These are phyloP conservation scores for Heliangelus exortis DNA, from an alignment of 2,797 vertebrate species.

Conservation along the genomic window DNA sequence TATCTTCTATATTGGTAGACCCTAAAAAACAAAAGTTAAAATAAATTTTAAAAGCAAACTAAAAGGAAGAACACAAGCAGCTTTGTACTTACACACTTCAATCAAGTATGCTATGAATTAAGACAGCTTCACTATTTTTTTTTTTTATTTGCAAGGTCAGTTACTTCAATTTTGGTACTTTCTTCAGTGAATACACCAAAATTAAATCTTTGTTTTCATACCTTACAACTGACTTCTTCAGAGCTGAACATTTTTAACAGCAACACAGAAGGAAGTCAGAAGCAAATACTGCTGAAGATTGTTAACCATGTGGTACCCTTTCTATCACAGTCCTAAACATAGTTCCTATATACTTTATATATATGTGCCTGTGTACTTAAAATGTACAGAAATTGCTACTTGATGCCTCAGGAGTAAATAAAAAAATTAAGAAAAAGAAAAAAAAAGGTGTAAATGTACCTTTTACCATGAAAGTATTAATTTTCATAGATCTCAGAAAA, in stretches of 20 bases:
- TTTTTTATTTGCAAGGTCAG: background rate
- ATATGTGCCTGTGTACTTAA: rapidly evolving
- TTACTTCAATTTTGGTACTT: background rate
- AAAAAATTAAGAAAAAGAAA: background rate
- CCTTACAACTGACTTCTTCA: background rate
- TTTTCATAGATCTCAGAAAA: background rate
- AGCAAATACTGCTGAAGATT: background rate
- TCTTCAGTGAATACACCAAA: background rate
- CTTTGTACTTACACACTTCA: background rate
- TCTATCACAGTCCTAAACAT: background rate
- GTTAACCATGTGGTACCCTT: rapidly evolving
- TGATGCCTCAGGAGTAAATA: background rate
- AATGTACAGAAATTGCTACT: background rate
- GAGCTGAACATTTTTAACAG: background rate
- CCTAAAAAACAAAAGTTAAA: slow-evolving; percentile 75
- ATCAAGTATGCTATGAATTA: background rate
- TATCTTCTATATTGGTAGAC: slow-evolving; percentile 87
- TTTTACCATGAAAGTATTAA: background rate
- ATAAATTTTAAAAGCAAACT: background rate
- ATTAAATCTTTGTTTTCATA: background rate
- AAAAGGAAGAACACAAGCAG: background rate
- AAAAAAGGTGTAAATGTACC: rapidly evolving
- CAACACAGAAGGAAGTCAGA: background rate
- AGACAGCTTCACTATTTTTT: background rate
- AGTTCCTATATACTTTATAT: background rate